Base-by-base conservation (phyloP, 2,797 vertebrate genomes). In the Rhinatrema bivittatum region DNA sequence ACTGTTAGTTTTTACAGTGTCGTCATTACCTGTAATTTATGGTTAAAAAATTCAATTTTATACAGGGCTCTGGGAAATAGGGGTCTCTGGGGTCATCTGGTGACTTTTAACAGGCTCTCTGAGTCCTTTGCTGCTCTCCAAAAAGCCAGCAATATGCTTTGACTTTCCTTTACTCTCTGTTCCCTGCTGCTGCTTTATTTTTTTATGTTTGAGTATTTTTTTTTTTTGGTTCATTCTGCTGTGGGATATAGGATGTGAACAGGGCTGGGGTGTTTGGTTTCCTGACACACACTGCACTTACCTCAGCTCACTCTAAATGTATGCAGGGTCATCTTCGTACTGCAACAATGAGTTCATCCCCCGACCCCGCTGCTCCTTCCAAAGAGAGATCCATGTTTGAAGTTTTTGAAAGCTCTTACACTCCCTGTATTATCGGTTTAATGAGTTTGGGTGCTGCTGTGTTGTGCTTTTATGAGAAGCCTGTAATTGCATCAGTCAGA, bases 11-110 rank as follows among this genome's bases (percentile, higher is more conserved):
- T 97, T 97, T 95, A 97, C 86, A 86, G 89, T 94, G 91, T 94
- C 90, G 84, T 97, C 94, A 99, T 97, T 95, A 97, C 91, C 78
- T 91, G 81, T 96, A 94, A 98, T 97, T 96, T 97, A 98, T 97
- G 91, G 93, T 88, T 91, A 87, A 86, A 91, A 85, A 91, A 87
- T 86, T 93, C 86, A 93, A 94, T 93, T 94, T 87, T 87, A 84
- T 77, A 87, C 85, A 82, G 91, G 87, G 89, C 87, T 86, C 90
- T 91, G 80, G 82, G 86, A 93, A 94, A 96, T 94, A 81, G 85
- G 84, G 90, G 88, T 93, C 89, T 82, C 43, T 78, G 75, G 78
- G 92, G 93, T 98, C 90, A 91, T 88, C 91, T 87, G 60, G 87
- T 88, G 92, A 91, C 90, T 97, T 98, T 90, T 86, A 82, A 81